Evolutionary conservation across 2,888 invertebrate species (phyloP), one percentile per base, ranked within the genome.

Genomic region (Habroteleia sp.): DNA sequence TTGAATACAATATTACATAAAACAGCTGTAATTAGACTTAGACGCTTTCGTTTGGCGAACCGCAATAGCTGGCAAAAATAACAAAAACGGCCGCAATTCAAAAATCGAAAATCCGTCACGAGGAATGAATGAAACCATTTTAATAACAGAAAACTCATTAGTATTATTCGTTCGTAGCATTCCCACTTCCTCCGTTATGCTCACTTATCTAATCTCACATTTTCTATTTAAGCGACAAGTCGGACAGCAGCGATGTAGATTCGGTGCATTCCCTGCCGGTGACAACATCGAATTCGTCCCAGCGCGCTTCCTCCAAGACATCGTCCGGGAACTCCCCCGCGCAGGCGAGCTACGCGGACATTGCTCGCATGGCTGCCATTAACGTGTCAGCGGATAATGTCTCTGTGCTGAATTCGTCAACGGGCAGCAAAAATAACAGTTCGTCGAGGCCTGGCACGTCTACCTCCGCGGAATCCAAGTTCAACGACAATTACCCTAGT

Each of bases 211-310:
- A n/a, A n/a, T n/a, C n/a, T n/a, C n/a, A n/a, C n/a, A n/a, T n/a
- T n/a, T n/a, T n/a, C n/a, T 37, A 16, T 37, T 83, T 5, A 77
- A 89, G 89, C 82, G 96, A 96, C 84, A 95, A 95, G 89, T 94
- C 94, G 76, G 95, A 95, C 87, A 95, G 95, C 80, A 94, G 94
- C 85, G 94, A 94, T 89, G 91, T 93, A 83, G 96, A 96, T 85
- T 95, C 95, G 8, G 94, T 95, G 79, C 95, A 95, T 89, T 96
- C 96, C 79, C 90, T 95, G 83, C 95, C 95, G 16, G 92, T 94
- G 13, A 89, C 89, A 17, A 89, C 89, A 11, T 89, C 90, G 11
- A 90, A 89, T 17, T 87, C 88, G 3, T 87, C 89, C n/a, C 87
- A 88, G 76, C 86, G 87, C 77, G 81, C 84, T 80, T 79, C 84